Conservation (phyloP, 2,113 vertebrate genomes). For the Vulpes ferrilata region DNA sequence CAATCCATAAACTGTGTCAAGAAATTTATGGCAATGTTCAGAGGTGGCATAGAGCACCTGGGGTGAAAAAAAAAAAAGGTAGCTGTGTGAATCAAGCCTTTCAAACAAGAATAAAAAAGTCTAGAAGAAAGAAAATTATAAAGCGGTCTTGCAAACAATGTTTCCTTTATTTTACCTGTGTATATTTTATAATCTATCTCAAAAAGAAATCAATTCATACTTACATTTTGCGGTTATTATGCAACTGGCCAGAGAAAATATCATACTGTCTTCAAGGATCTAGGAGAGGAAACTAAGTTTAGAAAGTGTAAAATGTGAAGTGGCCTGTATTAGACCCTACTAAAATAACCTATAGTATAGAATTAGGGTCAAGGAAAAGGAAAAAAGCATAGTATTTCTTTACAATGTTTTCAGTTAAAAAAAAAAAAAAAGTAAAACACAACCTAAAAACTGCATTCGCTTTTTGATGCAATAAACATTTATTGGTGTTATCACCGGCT, state of each 20-base stretch:
- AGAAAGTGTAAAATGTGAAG: conserved; percentile 74
- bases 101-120: conserved; percentile 63
- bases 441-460: not conserved
- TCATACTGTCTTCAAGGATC: conserved; percentile 98
- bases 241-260: conserved; percentile 95
- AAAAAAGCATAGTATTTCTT: conserved; percentile 5
- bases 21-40: conserved; percentile 57
- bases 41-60: conserved; percentile 31
- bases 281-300: conserved; percentile 87
- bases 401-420: conserved; percentile 59
- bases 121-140: not conserved
- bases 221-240: conserved; percentile 97
- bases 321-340: conserved; percentile 32
- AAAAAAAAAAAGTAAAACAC: conserved; percentile 20
- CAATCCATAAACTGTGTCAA: conserved; percentile 63
- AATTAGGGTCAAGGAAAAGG: conserved; percentile 65
- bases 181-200: conserved; percentile 39
- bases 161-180: conserved; percentile 13
- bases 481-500: not conserved
- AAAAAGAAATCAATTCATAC: conserved; percentile 81
- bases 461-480: conserved; percentile 19
- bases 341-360: conserved; percentile 71
- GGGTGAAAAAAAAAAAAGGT: conserved; percentile 67
- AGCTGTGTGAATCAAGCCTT: conserved; percentile 11
- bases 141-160: not conserved